A percentile compares a stretch with the other conserved stretches of the same genome.
Conservation (phyloP, 2,113 vertebrate genomes). For the Psettodes erumei region DNA sequence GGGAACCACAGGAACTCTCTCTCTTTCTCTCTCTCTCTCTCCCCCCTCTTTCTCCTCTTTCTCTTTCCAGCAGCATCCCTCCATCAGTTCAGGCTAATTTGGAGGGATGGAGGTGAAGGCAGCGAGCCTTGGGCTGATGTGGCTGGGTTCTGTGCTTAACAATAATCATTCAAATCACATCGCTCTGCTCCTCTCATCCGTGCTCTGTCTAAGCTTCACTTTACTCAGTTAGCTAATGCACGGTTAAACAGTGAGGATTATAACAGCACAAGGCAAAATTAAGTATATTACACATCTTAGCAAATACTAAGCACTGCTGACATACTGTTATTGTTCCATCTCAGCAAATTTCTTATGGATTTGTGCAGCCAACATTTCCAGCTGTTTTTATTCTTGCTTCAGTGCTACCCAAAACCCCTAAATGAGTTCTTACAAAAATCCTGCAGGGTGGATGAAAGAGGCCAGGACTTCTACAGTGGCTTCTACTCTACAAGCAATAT, state of each 20-base stretch:
- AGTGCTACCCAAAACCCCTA: slow-evolving; percentile 9
- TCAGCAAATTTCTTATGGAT: slow-evolving; percentile 46
- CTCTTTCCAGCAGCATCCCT: slow-evolving; percentile 55
- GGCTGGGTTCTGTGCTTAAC: slow-evolving; percentile 16
- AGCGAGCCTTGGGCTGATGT: slow-evolving; percentile 40
- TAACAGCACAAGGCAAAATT: slow-evolving; percentile 20
- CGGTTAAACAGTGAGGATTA: slow-evolving; percentile 17
- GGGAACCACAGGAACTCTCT: slow-evolving; percentile 75
- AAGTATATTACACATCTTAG: slow-evolving; percentile 40
- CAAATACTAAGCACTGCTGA: slow-evolving; percentile 29
- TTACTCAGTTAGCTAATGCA: slow-evolving; percentile 27
- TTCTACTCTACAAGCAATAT: slow-evolving; percentile 4
- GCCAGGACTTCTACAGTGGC: not conserved
- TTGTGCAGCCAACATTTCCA: slow-evolving; percentile 21
- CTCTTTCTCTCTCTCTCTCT: slow-evolving; percentile 34
- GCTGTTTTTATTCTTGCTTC: slow-evolving; percentile 7
- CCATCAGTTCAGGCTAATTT: slow-evolving; percentile 62
- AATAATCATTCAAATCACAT: slow-evolving; percentile 48
- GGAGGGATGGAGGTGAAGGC: slow-evolving; percentile 58
- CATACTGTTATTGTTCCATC: slow-evolving; percentile 46
- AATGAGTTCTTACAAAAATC: slow-evolving; percentile 8
- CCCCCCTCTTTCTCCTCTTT: slow-evolving; percentile 34
- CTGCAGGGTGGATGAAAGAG: not conserved
- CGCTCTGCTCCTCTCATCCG: slow-evolving; percentile 42
- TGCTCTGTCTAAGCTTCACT: slow-evolving; percentile 30